phyloP scores from a whole-genome alignment of 2,113 vertebrate genomes.

The Butorides virescens region DNA sequence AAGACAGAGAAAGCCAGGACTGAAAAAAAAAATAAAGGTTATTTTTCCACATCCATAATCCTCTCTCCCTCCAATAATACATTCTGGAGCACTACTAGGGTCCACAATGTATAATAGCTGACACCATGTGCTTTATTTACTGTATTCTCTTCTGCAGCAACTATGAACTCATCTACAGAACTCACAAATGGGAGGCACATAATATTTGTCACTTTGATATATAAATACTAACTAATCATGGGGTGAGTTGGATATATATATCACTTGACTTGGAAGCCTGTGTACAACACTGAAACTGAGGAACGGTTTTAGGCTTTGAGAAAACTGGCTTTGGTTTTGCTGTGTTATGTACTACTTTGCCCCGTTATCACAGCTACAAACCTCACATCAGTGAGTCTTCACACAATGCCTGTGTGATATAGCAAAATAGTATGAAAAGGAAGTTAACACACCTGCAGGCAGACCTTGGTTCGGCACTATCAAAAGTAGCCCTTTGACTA shows the following conservation, averaged over 20 bases:
- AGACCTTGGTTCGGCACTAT: background rate
- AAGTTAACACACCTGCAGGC: background rate
- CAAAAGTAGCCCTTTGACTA: background rate
- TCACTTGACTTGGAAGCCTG: background rate
- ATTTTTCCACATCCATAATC: background rate
- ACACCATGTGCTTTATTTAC: background rate
- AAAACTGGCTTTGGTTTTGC: background rate
- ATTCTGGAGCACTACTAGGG: background rate
- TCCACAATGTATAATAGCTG: background rate
- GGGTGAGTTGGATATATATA: background rate
- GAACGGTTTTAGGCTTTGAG: background rate
- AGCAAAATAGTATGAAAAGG: background rate
- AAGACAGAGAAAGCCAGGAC: background rate
- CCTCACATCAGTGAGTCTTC: background rate
- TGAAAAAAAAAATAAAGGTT: background rate
- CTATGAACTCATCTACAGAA: background rate
- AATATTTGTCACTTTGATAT: background rate
- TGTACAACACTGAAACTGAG: background rate
- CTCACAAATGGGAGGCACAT: background rate
- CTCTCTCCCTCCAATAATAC: background rate
- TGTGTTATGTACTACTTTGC: background rate
- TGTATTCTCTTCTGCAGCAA: background rate
- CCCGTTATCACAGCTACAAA: background rate
- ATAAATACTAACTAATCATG: background rate
- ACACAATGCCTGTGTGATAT: background rate